Evolutionary conservation across 2,797 vertebrate species (phyloP).

Genomic region (Notolepis coatsorum): DNA sequence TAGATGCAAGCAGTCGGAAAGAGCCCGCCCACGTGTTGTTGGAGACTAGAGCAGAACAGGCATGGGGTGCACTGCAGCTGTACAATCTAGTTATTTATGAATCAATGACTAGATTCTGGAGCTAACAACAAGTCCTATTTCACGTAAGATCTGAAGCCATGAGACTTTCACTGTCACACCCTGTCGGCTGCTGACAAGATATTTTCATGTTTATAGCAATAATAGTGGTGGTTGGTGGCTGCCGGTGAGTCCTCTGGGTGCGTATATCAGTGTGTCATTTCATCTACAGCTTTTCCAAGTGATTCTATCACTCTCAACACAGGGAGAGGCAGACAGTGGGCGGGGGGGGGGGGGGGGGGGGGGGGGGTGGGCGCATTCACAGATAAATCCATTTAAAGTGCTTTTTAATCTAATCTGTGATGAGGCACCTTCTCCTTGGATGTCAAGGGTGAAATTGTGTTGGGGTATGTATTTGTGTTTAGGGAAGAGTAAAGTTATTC

Average conservation of each 20-base stretch:
- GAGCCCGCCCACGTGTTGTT: constrained; percentile 1
- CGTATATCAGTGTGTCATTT: constrained; percentile 58
- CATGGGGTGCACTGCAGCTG: background rate
- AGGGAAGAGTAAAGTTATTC: constrained; percentile 49
- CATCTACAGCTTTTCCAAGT: constrained; percentile 38
- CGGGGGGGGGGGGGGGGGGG: too few species aligned
- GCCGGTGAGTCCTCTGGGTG: constrained; percentile 49
- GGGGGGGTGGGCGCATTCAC: too few species aligned
- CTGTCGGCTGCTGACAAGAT: constrained; percentile 36
- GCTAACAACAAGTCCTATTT: constrained; percentile 39
- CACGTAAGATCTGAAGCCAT: constrained; percentile 33
- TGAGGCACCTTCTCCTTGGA: constrained; percentile 39
- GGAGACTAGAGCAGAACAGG: background rate
- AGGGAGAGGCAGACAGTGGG: constrained; percentile 32
- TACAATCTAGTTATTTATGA: constrained; percentile 30
- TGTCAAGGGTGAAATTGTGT: constrained; percentile 38
- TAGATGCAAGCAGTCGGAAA: background rate
- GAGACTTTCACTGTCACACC: constrained; percentile 46
- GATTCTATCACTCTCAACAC: constrained; percentile 52
- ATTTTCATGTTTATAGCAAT: constrained; percentile 58
- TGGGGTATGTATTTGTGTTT: constrained; percentile 39
- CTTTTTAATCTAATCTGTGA: constrained; percentile 62
- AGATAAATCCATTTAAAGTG: constrained; percentile 64
- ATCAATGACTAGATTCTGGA: constrained; percentile 39
- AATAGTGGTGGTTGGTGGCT: constrained; percentile 58